Evolutionary conservation across 1,140 invertebrate species (phyloP).

Genomic region (Drosophila ironensis): DNA sequence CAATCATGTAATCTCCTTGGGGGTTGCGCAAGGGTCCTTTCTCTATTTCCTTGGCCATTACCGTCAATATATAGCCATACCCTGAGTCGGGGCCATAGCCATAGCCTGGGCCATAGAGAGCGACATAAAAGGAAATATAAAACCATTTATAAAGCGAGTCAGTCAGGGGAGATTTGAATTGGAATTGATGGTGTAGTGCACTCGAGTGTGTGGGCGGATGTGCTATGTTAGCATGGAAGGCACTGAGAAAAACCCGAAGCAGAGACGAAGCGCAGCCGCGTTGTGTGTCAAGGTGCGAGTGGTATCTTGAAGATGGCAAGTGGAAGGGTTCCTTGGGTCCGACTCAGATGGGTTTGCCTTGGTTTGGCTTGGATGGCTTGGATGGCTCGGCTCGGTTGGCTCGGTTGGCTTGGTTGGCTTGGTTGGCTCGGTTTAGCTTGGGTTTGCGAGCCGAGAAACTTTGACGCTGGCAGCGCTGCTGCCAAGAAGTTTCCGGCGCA

Average conservation of each 20-base stretch:
- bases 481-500: conserved; percentile 69
- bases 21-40: too few species aligned
- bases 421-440: conserved; percentile 1
- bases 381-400: conserved; percentile 5
- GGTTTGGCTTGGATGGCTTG: conserved; percentile 10
- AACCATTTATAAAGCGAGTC: conserved; percentile 81
- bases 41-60: background rate
- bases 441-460: conserved; percentile 51
- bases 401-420: conserved; percentile 6
- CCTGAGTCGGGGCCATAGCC: conserved; percentile 19
- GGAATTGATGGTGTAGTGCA: conserved; percentile 78
- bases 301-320: conserved; percentile 63
- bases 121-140: conserved; percentile 81
- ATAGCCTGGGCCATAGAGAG: conserved; percentile 46
- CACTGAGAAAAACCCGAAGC: conserved; percentile 35
- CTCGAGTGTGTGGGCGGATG: conserved; percentile 42
- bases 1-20: too few species aligned
- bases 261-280: conserved; percentile 66
- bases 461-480: conserved; percentile 41
- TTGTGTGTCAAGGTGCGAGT: conserved; percentile 73
- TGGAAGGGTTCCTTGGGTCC: conserved; percentile 53
- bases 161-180: conserved; percentile 79
- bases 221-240: conserved; percentile 8
- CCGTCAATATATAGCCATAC: conserved; percentile 32
- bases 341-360: background rate